Base-by-base conservation (phyloP, 2,113 vertebrate species). In the Oreochromis niloticus region DNA sequence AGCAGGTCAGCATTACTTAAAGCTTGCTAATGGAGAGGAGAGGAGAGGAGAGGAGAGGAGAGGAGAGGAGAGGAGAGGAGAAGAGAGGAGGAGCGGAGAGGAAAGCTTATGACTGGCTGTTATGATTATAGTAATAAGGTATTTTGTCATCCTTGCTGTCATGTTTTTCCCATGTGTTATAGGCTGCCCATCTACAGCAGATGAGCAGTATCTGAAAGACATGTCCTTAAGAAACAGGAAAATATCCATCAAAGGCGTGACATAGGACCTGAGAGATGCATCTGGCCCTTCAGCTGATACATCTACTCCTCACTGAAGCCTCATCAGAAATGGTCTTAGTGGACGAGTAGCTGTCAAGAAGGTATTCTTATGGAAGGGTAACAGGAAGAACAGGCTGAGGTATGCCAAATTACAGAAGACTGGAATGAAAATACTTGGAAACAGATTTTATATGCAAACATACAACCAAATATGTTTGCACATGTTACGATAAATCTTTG, bases 1-100 rank as follows among this genome's bases (percentile, higher is more conserved):
- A 85, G 85, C 55, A 41, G 71, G 84, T 92, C 88, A 87, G 59
- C 14, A 52, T 86, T 80, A 88, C 55, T 80, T 46, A 85, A 54
- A 85, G 55, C 17, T 55, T 50, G 63, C 39, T 85, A 79, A 91
- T 82, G 80, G 63, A 81, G 39, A 57, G 6, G 6, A 41, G 22
- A 63, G 63, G 24, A 43, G 39, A 50, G 16, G 34, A n/a, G 34
- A 39, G 2, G n/a, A n/a, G n/a, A n/a, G n/a, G n/a, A n/a, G n/a
- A n/a, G n/a, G n/a, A n/a, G n/a, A n/a, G 1, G 63, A 68, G 61
- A 63, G 3, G 59, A 10, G 24, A 57, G 3, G 59, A 10, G 24
- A 30, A 8, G 0, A 78, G 9, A 9, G 7, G 34, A 48, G 14
- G 57, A 30, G 7, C 9, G 30, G 30, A 32, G 57, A 61, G 27